Conservation (phyloP, 2,113 vertebrate genomes). For the Spizaetus ornatus region DNA sequence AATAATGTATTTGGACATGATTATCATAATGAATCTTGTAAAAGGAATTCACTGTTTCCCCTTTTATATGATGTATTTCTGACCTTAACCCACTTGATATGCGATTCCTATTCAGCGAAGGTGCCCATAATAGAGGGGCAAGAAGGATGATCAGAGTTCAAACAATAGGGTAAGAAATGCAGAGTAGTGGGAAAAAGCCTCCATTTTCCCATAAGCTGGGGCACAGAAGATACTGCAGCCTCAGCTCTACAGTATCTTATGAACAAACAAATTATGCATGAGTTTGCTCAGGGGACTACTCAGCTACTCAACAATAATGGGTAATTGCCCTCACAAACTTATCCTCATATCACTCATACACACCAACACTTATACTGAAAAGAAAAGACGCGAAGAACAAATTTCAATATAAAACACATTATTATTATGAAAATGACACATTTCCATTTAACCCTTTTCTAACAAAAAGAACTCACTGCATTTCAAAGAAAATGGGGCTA, state of each 20-base stretch:
- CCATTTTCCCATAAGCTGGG: slow-evolving; percentile 54
- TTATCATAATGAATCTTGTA: slow-evolving; percentile 67
- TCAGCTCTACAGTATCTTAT: slow-evolving; percentile 70
- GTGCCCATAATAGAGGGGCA: slow-evolving; percentile 46
- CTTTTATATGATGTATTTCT: slow-evolving; percentile 31
- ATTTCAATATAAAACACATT: slow-evolving; percentile 69
- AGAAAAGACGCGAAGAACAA: slow-evolving; percentile 61
- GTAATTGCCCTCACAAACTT: slow-evolving; percentile 73
- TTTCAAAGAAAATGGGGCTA: slow-evolving; percentile 26
- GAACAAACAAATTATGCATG: slow-evolving; percentile 77
- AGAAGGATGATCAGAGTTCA: slow-evolving; percentile 59
- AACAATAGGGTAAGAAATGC: slow-evolving; percentile 61
- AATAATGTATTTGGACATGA: slow-evolving; percentile 57
- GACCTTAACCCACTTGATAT: slow-evolving; percentile 45
- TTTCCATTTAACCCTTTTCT: slow-evolving; percentile 67
- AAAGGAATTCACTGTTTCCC: slow-evolving; percentile 45
- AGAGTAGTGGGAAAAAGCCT: slow-evolving; percentile 53
- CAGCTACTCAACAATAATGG: slow-evolving; percentile 74
- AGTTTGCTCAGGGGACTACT: slow-evolving; percentile 72
- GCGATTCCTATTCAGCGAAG: slow-evolving; percentile 6
- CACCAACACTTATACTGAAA: slow-evolving; percentile 57
- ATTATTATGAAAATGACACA: slow-evolving; percentile 69
- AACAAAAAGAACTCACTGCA: background rate
- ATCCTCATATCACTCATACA: slow-evolving; percentile 70
- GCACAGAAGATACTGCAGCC: slow-evolving; percentile 53